Evolutionary conservation across 2,113 vertebrate genomes (phyloP).

Genomic region (Leucopsar rothschildi): DNA sequence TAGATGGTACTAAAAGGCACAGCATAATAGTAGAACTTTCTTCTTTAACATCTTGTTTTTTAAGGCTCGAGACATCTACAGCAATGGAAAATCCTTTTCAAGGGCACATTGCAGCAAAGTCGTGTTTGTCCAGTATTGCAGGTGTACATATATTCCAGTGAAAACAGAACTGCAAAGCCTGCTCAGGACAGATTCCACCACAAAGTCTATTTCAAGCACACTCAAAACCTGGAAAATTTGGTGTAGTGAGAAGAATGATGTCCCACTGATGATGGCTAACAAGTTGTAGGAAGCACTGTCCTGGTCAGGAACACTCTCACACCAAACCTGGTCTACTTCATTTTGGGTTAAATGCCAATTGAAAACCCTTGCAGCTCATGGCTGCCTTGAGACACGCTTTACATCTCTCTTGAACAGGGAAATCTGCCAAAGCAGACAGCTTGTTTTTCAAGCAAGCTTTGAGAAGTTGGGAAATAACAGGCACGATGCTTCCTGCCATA

Average conservation of each 20-base stretch:
- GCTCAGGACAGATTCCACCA: neutral
- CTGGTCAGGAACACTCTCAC: neutral
- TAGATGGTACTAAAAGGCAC: neutral
- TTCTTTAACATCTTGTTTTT: neutral
- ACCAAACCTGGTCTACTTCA: neutral
- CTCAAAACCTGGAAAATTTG: neutral
- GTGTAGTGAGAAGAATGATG: neutral
- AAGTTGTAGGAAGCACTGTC: neutral
- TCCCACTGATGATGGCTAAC: neutral
- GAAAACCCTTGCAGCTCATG: neutral
- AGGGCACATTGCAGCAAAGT: neutral
- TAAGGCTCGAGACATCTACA: neutral
- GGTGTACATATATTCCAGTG: neutral
- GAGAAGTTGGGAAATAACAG: neutral
- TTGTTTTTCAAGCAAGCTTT: neutral
- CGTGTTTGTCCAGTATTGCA: neutral
- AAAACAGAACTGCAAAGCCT: neutral
- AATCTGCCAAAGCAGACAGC: neutral
- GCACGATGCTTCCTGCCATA: neutral
- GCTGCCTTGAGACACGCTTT: neutral
- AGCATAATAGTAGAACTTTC: neutral
- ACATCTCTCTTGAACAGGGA: neutral
- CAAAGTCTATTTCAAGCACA: neutral
- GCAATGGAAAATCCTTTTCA: neutral
- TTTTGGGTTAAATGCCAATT: neutral